Conservation (phyloP, 2,113 vertebrate genomes). For the Corvus hawaiiensis region DNA sequence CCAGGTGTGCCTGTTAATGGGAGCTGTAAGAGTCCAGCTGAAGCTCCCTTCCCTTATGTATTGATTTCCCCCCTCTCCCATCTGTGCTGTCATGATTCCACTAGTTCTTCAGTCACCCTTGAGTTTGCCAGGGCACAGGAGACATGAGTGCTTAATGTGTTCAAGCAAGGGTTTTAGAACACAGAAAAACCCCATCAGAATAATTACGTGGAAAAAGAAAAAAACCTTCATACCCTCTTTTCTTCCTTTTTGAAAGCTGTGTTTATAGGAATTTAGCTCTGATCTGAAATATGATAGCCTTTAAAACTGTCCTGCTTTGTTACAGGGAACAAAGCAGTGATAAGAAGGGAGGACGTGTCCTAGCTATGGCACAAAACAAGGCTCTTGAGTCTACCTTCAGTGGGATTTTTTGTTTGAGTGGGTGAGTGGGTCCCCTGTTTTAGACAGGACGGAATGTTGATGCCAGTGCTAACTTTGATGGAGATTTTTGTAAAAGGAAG, state of each 20-base stretch:
- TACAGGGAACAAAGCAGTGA: not conserved
- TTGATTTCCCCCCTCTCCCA: not conserved
- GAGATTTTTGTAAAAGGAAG: not conserved
- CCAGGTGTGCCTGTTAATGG: not conserved
- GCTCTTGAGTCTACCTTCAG: not conserved
- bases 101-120: not conserved
- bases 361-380: not conserved
- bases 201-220: not conserved
- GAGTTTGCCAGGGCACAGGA: not conserved
- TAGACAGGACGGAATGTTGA: not conserved
- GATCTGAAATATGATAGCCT: not conserved
- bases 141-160: conserved; percentile 12
- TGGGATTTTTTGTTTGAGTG: not conserved
- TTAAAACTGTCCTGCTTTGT: not conserved
- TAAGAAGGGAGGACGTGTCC: not conserved
- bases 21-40: not conserved
- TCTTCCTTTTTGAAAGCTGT: not conserved
- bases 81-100: not conserved
- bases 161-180: not conserved
- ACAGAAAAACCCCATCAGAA: not conserved
- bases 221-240: not conserved
- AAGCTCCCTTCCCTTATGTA: not conserved
- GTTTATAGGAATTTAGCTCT: not conserved
- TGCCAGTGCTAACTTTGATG: not conserved
- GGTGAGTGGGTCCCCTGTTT: not conserved